Conservation (phyloP, 37 sponge, comb jelly and placozoan genomes). For the Geodia barretti region DNA sequence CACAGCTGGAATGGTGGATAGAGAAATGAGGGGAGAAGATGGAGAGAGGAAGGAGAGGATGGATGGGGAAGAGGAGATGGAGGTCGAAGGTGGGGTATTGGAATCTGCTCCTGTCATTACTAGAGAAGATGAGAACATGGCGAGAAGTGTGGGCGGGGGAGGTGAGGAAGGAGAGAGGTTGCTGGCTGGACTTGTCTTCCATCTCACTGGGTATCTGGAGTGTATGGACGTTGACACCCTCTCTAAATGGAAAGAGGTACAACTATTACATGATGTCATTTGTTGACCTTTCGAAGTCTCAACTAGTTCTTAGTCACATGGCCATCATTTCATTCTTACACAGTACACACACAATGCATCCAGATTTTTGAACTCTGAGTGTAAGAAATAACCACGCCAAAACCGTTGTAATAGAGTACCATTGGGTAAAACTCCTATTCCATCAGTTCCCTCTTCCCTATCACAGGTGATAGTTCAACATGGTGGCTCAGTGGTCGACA, state of each 20-base stretch:
- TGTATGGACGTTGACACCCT: slow-evolving; percentile 52
- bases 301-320: too few species aligned
- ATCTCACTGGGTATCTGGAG: slow-evolving; percentile 65
- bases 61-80: slow-evolving; percentile 5
- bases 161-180: slow-evolving; percentile 3
- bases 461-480: slow-evolving; percentile 67
- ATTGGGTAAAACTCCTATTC: too few species aligned
- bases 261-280: too few species aligned
- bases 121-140: background rate
- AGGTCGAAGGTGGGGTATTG: background rate
- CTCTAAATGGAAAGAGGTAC: slow-evolving; percentile 76
- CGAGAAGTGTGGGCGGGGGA: too few species aligned
- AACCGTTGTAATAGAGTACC: too few species aligned
- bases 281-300: too few species aligned
- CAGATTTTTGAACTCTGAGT: too few species aligned
- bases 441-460: background rate
- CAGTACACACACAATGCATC: too few species aligned
- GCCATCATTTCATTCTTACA: too few species aligned
- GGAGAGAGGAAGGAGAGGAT: background rate
- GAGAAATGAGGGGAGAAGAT: background rate
- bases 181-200: slow-evolving; percentile 56
- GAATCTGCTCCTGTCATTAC: background rate
- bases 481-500: slow-evolving; percentile 59
- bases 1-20: background rate
- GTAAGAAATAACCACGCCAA: too few species aligned